Base-by-base conservation (phyloP, 1,140 invertebrate species). In the Tetramorium parvispinum region DNA sequence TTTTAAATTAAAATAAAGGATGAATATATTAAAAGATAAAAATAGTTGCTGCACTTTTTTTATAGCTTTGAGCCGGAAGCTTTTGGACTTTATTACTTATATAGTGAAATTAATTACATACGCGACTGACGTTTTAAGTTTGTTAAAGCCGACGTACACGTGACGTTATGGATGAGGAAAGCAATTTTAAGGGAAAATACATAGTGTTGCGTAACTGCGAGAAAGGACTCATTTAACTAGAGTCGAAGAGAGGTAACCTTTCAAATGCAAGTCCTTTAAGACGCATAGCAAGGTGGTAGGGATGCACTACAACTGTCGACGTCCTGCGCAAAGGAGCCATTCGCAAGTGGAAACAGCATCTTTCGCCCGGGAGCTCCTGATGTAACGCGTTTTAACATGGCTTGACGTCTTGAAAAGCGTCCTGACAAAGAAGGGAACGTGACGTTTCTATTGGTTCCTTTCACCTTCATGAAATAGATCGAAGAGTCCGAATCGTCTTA, bases 351-450 rank as follows among this genome's bases (percentile, higher is more conserved):
- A 73, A 83, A 83, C 68, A 46, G 27, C 70, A 83, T 83, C 79
- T 59, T 83, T 83, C 18, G 51, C 49, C 24, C 63, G 8, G 3
- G 3, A 46, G 43, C 37, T 27, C 51, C 43, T 82, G 78, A 83
- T 83, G 68, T 83, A 83, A 83, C 40, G 43, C 68, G 66, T 83
- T 75, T 83, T 73, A 83, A 83, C 79, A 82, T 83, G 53, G 53
- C 53, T 73, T 73, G 79, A 73, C 68, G 68, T 83, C 43, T 46
- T 61, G 79, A 83, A 83, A 83, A 83, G 79, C 66, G 53, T 40
- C 18, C 40, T 24, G 53, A 71, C 66, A 71, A 83, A 61, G 53
- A 83, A 32, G 24, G 43, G 70, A 81, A 83, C 53, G 55, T 73
- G 68, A 75, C 68, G 55, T 73, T 83, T 83, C 68, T 83, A 83